A percentile compares a stretch with the other conserved stretches of the same genome.
Conservation (phyloP, 1,140 invertebrate species). For the Heterodera schachtii region DNA sequence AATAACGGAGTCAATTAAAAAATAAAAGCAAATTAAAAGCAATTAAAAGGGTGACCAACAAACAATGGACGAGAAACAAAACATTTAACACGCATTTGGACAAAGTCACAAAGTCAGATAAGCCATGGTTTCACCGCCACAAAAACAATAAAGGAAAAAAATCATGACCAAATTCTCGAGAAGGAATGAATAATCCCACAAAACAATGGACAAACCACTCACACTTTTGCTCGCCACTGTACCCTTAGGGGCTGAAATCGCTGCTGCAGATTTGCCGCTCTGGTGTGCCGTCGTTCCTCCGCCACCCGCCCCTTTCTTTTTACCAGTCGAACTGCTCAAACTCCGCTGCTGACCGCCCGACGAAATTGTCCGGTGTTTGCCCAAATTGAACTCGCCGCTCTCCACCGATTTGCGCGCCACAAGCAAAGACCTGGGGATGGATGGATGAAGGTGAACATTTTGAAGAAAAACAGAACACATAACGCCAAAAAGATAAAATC, state of each 20-base stretch:
- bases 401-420: constrained; percentile 55
- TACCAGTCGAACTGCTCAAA: background rate
- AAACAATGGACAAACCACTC: constrained; percentile 8
- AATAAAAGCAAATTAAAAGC: background rate
- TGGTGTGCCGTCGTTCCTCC: constrained; percentile 8
- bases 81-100: background rate
- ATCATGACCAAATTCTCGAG: too few species aligned
- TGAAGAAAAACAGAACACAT: too few species aligned
- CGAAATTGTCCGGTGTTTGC: constrained; percentile 40
- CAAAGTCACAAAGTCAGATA: too few species aligned
- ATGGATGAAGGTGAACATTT: too few species aligned
- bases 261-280: background rate
- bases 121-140: too few species aligned
- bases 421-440: constrained; percentile 39
- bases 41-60: background rate
- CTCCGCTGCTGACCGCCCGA: constrained; percentile 8
- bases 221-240: constrained; percentile 12
- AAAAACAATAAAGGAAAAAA: too few species aligned
- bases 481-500: too few species aligned
- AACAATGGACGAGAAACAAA: background rate
- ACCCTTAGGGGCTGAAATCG: background rate
- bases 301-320: constrained; percentile 12
- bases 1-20: background rate
- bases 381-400: constrained; percentile 49
- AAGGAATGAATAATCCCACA: background rate